These are phyloP conservation scores for Menura novaehollandiae DNA, from an alignment of 2,113 vertebrate species.

Conservation along the genomic window DNA sequence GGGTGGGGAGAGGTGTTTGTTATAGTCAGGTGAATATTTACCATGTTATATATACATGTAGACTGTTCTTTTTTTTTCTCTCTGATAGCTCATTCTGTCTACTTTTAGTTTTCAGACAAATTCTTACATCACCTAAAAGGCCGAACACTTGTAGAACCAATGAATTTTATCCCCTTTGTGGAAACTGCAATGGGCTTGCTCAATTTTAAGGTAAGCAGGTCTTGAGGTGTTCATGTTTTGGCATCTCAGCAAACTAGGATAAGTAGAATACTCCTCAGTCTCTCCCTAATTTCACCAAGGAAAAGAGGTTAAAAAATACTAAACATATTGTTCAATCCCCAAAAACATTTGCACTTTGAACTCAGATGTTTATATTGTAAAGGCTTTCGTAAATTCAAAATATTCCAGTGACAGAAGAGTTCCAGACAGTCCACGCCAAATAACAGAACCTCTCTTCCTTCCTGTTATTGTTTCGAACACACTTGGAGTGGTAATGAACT, in stretches of 20 bases:
- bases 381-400: not conserved
- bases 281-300: not conserved
- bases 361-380: not conserved
- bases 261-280: not conserved
- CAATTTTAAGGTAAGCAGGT: conserved; percentile 94
- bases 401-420: not conserved
- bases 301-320: not conserved
- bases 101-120: conserved; percentile 95
- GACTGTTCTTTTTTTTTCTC: not conserved
- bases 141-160: conserved; percentile 85
- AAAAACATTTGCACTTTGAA: not conserved
- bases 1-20: not conserved
- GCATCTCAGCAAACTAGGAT: not conserved
- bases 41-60: not conserved
- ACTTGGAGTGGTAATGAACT: not conserved
- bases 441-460: not conserved
- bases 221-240: conserved; percentile 39
- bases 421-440: not conserved
- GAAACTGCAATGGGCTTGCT: conserved; percentile 96
- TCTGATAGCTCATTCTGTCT: conserved; percentile 35
- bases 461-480: not conserved
- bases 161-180: conserved; percentile 98
- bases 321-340: not conserved
- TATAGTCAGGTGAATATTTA: conserved; percentile 51
- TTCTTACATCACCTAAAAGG: conserved; percentile 88